phyloP scores from a whole-genome alignment of 2,113 vertebrate genomes.

The Ophiodon elongatus region DNA sequence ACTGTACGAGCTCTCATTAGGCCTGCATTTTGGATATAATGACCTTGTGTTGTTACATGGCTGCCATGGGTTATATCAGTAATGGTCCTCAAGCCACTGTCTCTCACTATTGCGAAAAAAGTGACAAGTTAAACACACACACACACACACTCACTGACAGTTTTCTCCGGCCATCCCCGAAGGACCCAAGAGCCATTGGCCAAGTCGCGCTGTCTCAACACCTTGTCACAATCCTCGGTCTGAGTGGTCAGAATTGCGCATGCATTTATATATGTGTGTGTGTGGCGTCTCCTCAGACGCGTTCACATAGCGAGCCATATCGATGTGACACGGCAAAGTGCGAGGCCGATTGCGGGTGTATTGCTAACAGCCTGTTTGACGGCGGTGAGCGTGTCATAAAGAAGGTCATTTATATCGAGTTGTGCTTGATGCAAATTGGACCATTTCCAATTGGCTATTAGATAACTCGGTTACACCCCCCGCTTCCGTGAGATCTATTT shows the following conservation, averaged over 20 bases:
- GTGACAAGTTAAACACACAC: constrained; percentile 44
- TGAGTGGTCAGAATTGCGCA: constrained; percentile 33
- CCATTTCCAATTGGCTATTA: constrained; percentile 64
- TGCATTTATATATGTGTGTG: constrained; percentile 1
- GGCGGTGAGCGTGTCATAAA: constrained; percentile 6
- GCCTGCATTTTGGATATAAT: constrained; percentile 71
- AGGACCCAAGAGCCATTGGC: constrained; percentile 66
- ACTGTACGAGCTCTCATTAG: constrained; percentile 73
- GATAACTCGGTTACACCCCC: constrained; percentile 65
- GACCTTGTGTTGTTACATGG: constrained; percentile 78
- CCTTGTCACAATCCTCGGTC: constrained; percentile 63
- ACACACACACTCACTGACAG: constrained; percentile 50
- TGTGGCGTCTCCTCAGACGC: constrained; percentile 27
- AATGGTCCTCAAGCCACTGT: constrained; percentile 83
- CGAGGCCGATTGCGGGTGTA: constrained; percentile 41
- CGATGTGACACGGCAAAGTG: constrained; percentile 64
- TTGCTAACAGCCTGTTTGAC: constrained; percentile 52
- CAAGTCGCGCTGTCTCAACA: constrained; percentile 57
- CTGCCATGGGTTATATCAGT: constrained; percentile 82
- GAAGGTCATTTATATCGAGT: constrained; percentile 67
- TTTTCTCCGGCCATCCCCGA: constrained; percentile 53
- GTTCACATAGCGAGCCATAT: constrained; percentile 57
- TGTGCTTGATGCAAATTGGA: constrained; percentile 58
- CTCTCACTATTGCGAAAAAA: constrained; percentile 63
- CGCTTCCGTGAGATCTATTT: constrained; percentile 65